Conservation (phyloP, 2,888 invertebrate species). For the Patella pellucida region DNA sequence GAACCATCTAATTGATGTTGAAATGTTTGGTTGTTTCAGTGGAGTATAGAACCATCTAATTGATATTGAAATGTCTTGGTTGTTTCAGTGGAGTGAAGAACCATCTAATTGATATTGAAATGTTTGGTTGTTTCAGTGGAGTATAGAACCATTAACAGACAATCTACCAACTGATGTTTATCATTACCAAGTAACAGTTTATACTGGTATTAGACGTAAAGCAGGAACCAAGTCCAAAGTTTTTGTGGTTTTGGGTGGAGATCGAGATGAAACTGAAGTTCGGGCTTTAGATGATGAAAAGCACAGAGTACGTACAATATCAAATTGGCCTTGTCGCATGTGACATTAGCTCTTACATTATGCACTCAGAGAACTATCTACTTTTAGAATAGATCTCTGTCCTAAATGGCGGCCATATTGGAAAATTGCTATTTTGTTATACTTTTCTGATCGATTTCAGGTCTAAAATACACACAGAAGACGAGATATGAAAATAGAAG, state of each 20-base stretch:
- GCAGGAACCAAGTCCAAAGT: conserved; percentile 48
- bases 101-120: neutral
- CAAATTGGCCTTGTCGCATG: too few relatives aligned
- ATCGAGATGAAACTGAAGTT: conserved; percentile 41
- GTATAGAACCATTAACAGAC: conserved; percentile 53
- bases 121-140: conserved; percentile 41
- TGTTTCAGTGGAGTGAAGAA: too few relatives aligned
- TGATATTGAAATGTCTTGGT: too few relatives aligned
- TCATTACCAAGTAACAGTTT: conserved; percentile 64
- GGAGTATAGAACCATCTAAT: conserved; percentile 47
- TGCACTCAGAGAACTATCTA: too few relatives aligned
- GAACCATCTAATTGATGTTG: neutral
- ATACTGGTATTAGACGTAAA: conserved; percentile 54
- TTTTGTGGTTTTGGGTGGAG: conserved; percentile 45
- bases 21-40: conserved; percentile 33
- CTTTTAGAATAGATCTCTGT: too few relatives aligned
- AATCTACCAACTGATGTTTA: conserved; percentile 62
- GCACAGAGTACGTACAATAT: conserved; percentile 34
- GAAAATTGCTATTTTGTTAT: too few relatives aligned
- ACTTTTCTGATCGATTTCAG: too few relatives aligned
- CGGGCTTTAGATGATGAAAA: conserved; percentile 41
- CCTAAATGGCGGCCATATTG: too few relatives aligned
- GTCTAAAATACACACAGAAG: too few relatives aligned
- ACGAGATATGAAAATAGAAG: too few relatives aligned
- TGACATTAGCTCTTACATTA: too few relatives aligned